Evolutionary conservation across 2,888 invertebrate species (phyloP).

Genomic region (Arrhopalites spinosus): DNA sequence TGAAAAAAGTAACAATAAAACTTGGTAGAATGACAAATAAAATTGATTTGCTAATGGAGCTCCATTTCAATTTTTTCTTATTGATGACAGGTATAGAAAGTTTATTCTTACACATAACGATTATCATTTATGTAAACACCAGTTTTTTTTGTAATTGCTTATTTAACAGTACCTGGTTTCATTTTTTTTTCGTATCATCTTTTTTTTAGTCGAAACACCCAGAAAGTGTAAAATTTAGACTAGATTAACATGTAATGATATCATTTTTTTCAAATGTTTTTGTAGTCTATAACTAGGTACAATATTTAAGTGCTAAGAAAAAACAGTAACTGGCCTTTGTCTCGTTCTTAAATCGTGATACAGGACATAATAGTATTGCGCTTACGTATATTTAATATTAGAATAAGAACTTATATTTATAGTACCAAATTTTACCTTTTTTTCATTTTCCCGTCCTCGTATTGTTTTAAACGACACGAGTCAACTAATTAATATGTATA

Average conservation of each 20-base stretch:
- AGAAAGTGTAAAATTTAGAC: neutral
- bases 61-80: neutral
- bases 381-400: too few relatives aligned
- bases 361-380: neutral
- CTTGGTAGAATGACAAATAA: too few relatives aligned
- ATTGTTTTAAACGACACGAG: too few relatives aligned
- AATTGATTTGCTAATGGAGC: too few relatives aligned
- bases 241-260: conserved; percentile 2
- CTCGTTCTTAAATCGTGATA: neutral
- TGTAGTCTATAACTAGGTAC: neutral
- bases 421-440: too few relatives aligned
- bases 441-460: too few relatives aligned
- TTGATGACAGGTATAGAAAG: conserved; percentile 14
- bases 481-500: too few relatives aligned
- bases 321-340: neutral
- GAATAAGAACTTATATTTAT: too few relatives aligned
- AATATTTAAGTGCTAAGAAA: neutral
- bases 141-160: neutral
- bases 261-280: neutral
- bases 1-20: neutral
- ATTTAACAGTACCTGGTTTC: conserved; percentile 1
- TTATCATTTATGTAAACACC: neutral
- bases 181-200: neutral
- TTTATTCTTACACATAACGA: neutral
- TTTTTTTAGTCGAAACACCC: neutral